Base-by-base conservation (phyloP, 2,888 invertebrate genomes). In the Plebejus anna region DNA sequence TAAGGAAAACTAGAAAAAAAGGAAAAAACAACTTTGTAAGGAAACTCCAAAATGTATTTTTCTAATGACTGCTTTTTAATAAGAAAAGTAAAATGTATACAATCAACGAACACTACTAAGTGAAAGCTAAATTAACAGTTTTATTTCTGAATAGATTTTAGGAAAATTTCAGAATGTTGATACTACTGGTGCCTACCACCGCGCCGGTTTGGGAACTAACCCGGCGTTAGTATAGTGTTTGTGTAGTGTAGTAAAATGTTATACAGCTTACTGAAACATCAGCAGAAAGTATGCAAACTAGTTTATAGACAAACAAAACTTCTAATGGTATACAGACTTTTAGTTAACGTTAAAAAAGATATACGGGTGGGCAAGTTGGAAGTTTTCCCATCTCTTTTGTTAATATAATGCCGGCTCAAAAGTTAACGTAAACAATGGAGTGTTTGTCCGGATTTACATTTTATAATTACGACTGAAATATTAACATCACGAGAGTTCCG, bases 381-480 rank as follows among this genome's bases (percentile, higher is more conserved):
- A 73, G 73, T 73, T 73, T 55, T 51, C 73, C 51, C 51, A 47
- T 47, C 47, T 73, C 73, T 73, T 78, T 80, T 80, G 79, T 80
- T 79, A 78, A 76, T 78, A 78, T 79, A 79, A 79, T 79, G 79
- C 79, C 78, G 73, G 78, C 70, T 76, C 75, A 71, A 70, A 76
- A 77, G 79, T 78, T 61, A 59, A 32, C 75, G 78, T 76, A 75
- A 76, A 79, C 78, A 78, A 78, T 76, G 72, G 77, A 57, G 42
- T 77, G 77, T 78, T 79, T 76, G 77, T 78, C 57, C 55, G 76
- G 71, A 79, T 79, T 79, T 77, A 79, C 79, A 79, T 79, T 78
- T 76, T 75, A 77, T 77, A 79, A 79, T 77, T 77, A 77, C 77
- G 77, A 78, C 57, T 32, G n/a, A 70, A 75, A 70, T 61, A 72